These are phyloP conservation scores for Erinaceus europaeus DNA, from an alignment of 2,113 vertebrate species.

Conservation along the genomic window DNA sequence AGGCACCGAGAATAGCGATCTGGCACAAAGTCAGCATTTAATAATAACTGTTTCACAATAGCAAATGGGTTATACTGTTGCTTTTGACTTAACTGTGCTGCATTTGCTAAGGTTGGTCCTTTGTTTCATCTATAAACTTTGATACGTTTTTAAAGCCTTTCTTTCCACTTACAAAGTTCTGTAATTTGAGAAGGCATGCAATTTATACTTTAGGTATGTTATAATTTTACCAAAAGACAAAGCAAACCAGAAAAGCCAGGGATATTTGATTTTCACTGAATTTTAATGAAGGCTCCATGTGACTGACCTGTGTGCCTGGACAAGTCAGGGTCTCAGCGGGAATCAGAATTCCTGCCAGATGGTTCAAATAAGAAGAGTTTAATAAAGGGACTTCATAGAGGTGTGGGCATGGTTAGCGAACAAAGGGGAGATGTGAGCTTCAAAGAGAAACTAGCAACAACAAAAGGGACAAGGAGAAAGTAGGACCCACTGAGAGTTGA, in stretches of 20 bases:
- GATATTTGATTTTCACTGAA: conserved; percentile 14
- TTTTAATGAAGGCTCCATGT: background rate
- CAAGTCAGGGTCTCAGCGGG: conserved; percentile 11
- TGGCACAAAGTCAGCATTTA: background rate
- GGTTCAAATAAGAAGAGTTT: conserved; percentile 31
- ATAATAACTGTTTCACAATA: no score
- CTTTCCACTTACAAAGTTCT: no score
- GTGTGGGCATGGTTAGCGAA: background rate
- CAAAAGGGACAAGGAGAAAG: background rate
- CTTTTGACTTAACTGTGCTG: no score
- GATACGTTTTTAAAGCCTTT: no score
- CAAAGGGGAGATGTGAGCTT: background rate
- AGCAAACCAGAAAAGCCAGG: background rate
- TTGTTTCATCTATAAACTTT: background rate
- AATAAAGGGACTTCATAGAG: background rate
- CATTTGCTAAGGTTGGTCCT: background rate
- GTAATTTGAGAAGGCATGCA: no score
- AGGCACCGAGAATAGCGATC: background rate
- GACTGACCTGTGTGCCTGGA: background rate
- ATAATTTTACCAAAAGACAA: conserved; percentile 26
- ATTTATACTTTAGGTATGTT: no score
- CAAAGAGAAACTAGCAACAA: background rate
- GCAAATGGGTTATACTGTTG: no score
- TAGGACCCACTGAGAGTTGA: background rate
- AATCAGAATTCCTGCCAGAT: conserved; percentile 8